Base-by-base conservation (phyloP, 2,888 invertebrate genomes). In the Chironomus riparius region DNA sequence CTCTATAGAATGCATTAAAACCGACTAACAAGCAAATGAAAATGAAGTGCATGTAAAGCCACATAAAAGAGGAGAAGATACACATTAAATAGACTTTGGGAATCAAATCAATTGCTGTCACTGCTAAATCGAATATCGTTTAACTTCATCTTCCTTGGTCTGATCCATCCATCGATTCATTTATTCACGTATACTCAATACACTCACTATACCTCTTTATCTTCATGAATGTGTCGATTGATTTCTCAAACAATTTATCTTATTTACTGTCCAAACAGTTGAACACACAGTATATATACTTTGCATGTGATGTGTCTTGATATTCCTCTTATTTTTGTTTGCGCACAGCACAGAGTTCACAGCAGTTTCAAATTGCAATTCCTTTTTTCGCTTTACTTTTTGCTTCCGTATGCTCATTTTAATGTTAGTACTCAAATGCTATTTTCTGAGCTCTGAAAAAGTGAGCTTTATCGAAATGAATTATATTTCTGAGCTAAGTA, bases 141-240 rank as follows among this genome's bases (percentile, higher is more conserved):
- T 13, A 65, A 65, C 22, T 65, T 21, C 22, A 65, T 65, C 13
- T 65, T 24, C 22, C 10, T 24, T 12, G 38, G 65, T 12, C 13
- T 65, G 24, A 24, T 65, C 65, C 22, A 65, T 21, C 24, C 65
- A 24, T 65, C 24, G n/a, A n/a, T n/a, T n/a, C 12, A 21, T 10
- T 18, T 62, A 62, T 70, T 70, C 71, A 13, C 50, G 18, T 18
- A 56, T 56, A 56, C 56, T 56, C n/a, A 15, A 56, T 56, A 56
- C 18, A 18, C n/a, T 56, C 18, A 15, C 15, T 56, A 10, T 18
- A 56, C 21, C 62, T 47, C 24, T 72, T 72, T 72, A 62, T 72
- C 61, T 72, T 47, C 62, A 61, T 61, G 74, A 74, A 74, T 74
- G 74, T 74, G 74, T 74, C 74, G 74, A 74, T 68, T 68, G 74